A percentile compares a stretch with the other conserved stretches of the same genome.
These are phyloP conservation scores for Hesperia comma DNA, from an alignment of 2,888 invertebrate species.

Conservation along the genomic window DNA sequence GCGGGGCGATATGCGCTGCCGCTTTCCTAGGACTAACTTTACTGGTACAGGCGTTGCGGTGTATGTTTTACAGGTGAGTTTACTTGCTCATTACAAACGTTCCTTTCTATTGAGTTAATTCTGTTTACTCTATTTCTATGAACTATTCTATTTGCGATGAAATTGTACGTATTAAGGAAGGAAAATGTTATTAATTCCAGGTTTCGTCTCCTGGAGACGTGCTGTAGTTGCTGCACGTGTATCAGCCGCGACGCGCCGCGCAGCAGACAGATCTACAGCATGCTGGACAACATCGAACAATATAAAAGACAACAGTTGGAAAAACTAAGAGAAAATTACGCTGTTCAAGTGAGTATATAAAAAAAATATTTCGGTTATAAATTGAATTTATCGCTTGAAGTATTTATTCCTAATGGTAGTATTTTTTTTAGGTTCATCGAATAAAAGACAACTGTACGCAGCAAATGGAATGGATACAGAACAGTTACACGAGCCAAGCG, in stretches of 20 bases:
- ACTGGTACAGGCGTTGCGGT: conserved; percentile 89
- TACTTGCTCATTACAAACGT: neutral
- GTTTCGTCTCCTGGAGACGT: conserved; percentile 88
- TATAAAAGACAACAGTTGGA: conserved; percentile 96
- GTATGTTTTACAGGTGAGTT: conserved; percentile 88
- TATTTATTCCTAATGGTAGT: neutral
- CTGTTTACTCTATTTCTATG: too few relatives aligned
- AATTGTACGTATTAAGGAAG: conserved; percentile 12
- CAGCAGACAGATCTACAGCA: conserved; percentile 92
- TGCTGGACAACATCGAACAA: conserved; percentile 95
- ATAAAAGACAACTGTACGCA: conserved; percentile 97
- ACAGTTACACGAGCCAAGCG: conserved; percentile 94
- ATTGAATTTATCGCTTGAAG: neutral
- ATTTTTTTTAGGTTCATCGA: conserved; percentile 87
- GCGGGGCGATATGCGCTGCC: conserved; percentile 91
- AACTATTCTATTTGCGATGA: neutral
- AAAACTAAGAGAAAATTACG: conserved; percentile 94
- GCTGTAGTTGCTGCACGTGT: conserved; percentile 91
- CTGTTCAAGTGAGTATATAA: conserved; percentile 87
- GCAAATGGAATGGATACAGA: conserved; percentile 97
- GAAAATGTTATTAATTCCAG: conserved; percentile 72
- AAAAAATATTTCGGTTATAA: neutral
- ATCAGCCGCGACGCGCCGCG: conserved; percentile 89
- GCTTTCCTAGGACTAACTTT: conserved; percentile 92
- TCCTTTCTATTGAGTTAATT: too few relatives aligned